Percentiles rank a stretch among this genome's conserved stretches.
Conservation (phyloP, 1,140 invertebrate species). For the Lasioglossum albipes region DNA sequence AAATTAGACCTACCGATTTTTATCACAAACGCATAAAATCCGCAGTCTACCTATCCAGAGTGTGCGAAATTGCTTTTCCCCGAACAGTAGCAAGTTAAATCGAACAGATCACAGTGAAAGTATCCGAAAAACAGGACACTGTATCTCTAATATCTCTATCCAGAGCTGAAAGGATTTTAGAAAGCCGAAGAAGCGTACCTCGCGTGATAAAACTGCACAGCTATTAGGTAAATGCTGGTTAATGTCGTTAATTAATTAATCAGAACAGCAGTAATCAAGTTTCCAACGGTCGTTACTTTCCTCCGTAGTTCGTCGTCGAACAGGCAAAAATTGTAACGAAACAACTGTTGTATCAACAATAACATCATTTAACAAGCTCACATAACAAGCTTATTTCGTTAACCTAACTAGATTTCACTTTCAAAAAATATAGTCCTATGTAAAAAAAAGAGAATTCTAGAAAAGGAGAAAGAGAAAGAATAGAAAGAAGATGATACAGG, state of each 20-base stretch:
- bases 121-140: not conserved
- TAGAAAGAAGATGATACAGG: not conserved
- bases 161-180: slow-evolving; percentile 26
- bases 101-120: no score
- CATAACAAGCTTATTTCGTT: slow-evolving; percentile 22
- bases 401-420: slow-evolving; percentile 45
- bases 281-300: slow-evolving; percentile 48
- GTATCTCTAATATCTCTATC: no score
- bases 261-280: slow-evolving; percentile 48
- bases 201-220: slow-evolving; percentile 65
- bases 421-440: slow-evolving; percentile 14
- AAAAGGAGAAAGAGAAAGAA: not conserved
- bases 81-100: no score
- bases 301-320: slow-evolving; percentile 18
- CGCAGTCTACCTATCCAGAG: no score
- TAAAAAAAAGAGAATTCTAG: not conserved
- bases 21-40: no score
- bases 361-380: slow-evolving; percentile 39
- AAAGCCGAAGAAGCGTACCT: slow-evolving; percentile 32
- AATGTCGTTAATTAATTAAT: slow-evolving; percentile 63
- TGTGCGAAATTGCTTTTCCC: no score
- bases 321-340: slow-evolving; percentile 63
- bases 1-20: no score
- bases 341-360: slow-evolving; percentile 60
- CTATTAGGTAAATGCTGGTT: slow-evolving; percentile 68